Evolutionary conservation across 2,113 vertebrate species (phyloP), one percentile per base, ranked within the genome.

Genomic region (Cololabis saira): DNA sequence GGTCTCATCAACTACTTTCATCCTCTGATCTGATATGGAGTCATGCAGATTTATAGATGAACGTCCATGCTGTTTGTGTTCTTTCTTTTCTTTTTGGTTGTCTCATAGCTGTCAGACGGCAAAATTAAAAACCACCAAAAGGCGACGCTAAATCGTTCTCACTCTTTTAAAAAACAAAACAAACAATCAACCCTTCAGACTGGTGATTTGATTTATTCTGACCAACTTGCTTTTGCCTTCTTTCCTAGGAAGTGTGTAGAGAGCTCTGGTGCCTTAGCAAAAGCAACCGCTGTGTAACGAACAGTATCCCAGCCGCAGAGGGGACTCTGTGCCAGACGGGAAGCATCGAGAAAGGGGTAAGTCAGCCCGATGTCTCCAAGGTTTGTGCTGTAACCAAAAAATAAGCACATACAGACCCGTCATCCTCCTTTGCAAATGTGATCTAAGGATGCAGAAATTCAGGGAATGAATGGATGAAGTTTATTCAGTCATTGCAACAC

Each of bases 181-280:
- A n/a, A n/a, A n/a, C n/a, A n/a, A n/a, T n/a, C n/a, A n/a, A 30
- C 8, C 41, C 58, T 33, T 22, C 37, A 30, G 47, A 51, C 62
- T 42, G 55, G 51, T 59, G 51, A 66, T 75, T 61, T 80, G 52
- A 82, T 86, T 73, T 91, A 83, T 95, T 94, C 97, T 98, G 93
- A 98, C 92, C 95, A 98, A 97, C 96, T 95, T 95, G 93, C 95
- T 95, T 95, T 92, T 95, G 95, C 95, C 94, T 95, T 98, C 94
- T 97, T 98, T 98, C 96, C 97, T 94, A 99, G 97, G 97, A 98
- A 99, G 96, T 98, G 94, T 98, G 97, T 96, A 98, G 97, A 99
- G 97, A 98, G 96, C 97, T 99, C 90, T 99, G 97, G 97, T 98
- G 97, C 91, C 96, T 99, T 86, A 99, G 97, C 94, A 98, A 98